Base-by-base conservation (phyloP, 2,888 invertebrate genomes). In the Anodontia alba region DNA sequence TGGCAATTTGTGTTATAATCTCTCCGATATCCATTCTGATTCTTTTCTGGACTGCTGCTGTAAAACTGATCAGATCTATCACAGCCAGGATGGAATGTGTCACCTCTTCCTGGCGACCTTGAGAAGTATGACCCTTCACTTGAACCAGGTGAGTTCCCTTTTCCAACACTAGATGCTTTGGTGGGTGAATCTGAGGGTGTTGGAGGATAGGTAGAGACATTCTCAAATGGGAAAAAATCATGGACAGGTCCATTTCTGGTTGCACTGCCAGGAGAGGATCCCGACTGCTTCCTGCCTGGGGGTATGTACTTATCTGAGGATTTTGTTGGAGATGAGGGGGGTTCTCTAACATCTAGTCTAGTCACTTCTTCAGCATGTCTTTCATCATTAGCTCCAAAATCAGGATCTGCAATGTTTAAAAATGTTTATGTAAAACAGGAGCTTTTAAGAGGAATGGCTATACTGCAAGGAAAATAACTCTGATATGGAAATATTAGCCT, bases 221-320 rank as follows among this genome's bases (percentile, higher is more conserved):
- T 85, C 20, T 80, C 78, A 74, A 85, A 85, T 36, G 85, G 85
- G 23, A 82, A 85, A 66, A 85, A 85, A 42, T 85, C 85, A 54
- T 73, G 71, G 20, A 81, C 84, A 10, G 79, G 83, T 71, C 77
- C 74, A 26, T 79, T 72, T 36, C 67, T 43, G 36, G 76, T 73
- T 5, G 67, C 62, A 31, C 49, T 68, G 20, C 79, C 71, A 46
- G 71, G 66, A 1, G 79, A 73, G n/a, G 69, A 68, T 26, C 76
- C 79, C n/a, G 54, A 49, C 43, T 78, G 76, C 67, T 84, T 84
- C 38, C 78, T 71, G 38, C 73, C 78, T 3, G 83, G 83, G 26
- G 83, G 83, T 57, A 83, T 75, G 72, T 83, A 83, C 62, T 80
- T 80, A 20, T 83, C 83, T n/a, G 71, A 26, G 20, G 62, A 8